Conservation (phyloP, 2,888 invertebrate species). For the Dasypolia templi region DNA sequence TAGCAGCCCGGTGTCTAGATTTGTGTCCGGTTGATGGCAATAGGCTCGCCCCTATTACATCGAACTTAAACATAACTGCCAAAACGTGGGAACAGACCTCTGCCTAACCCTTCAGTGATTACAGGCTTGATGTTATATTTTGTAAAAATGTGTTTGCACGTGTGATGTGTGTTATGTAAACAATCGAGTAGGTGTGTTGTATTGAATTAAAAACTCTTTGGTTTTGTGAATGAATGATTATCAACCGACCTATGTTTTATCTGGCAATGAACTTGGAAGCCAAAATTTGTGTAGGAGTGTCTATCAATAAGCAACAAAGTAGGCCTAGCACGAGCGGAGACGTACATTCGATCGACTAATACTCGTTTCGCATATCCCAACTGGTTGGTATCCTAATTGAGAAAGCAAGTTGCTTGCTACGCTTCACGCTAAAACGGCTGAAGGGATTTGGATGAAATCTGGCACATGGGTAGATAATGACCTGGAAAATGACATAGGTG, state of each 20-base stretch:
- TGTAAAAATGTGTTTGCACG: not conserved
- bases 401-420: no score
- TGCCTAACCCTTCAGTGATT: no score
- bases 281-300: slow-evolving; percentile 14
- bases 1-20: no score
- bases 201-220: slow-evolving; percentile 1
- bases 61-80: not conserved
- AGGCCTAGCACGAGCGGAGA: not conserved
- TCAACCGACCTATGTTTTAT: not conserved
- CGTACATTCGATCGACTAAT: not conserved
- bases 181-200: not conserved
- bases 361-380: no score
- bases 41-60: not conserved
- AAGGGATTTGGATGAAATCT: no score
- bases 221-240: slow-evolving; percentile 41
- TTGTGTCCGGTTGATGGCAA: not conserved
- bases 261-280: slow-evolving; percentile 34
- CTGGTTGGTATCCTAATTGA: no score
- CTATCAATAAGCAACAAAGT: not conserved
- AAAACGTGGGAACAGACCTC: not conserved
- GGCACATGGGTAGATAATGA: no score
- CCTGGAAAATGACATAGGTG: no score
- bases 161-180: not conserved
- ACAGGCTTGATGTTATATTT: not conserved
- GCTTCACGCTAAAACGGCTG: no score